A percentile compares a stretch with the other conserved stretches of the same genome.
phyloP scores from a whole-genome alignment of 2,888 invertebrate genomes.

The Lithophane socia region DNA sequence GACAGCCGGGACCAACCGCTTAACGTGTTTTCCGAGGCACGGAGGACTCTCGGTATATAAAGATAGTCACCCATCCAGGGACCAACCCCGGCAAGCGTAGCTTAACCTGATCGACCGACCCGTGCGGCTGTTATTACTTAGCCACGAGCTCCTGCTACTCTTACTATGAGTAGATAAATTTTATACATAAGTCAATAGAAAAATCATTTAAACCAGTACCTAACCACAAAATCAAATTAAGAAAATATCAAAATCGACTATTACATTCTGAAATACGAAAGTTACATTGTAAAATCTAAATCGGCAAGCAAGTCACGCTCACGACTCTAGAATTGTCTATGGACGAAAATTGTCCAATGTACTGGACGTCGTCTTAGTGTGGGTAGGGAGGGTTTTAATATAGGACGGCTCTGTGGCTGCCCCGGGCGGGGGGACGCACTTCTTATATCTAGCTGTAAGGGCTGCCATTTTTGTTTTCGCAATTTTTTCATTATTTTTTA shows the following conservation, averaged over 20 bases:
- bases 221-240: slow-evolving; percentile 6
- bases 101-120: too few relatives aligned
- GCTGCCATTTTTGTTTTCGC: slow-evolving; percentile 75
- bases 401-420: slow-evolving; percentile 81
- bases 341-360: slow-evolving; percentile 88
- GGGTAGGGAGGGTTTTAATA: slow-evolving; percentile 86
- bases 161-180: neutral
- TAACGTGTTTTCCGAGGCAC: too few relatives aligned
- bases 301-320: slow-evolving; percentile 86
- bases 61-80: too few relatives aligned
- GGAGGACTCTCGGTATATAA: too few relatives aligned
- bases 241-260: slow-evolving; percentile 16
- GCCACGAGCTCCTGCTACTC: too few relatives aligned
- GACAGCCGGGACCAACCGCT: too few relatives aligned
- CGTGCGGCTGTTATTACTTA: too few relatives aligned
- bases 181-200: neutral
- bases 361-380: slow-evolving; percentile 85
- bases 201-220: neutral
- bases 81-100: too few relatives aligned
- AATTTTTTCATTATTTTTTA: too few relatives aligned
- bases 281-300: slow-evolving; percentile 74
- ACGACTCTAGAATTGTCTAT: slow-evolving; percentile 77
- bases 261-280: neutral
- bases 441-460: slow-evolving; percentile 82
- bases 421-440: slow-evolving; percentile 78